Percentiles rank a stretch among this genome's conserved stretches.
These are phyloP conservation scores for Choreutis nemorana DNA, from an alignment of 2,888 invertebrate genomes.

Conservation along the genomic window DNA sequence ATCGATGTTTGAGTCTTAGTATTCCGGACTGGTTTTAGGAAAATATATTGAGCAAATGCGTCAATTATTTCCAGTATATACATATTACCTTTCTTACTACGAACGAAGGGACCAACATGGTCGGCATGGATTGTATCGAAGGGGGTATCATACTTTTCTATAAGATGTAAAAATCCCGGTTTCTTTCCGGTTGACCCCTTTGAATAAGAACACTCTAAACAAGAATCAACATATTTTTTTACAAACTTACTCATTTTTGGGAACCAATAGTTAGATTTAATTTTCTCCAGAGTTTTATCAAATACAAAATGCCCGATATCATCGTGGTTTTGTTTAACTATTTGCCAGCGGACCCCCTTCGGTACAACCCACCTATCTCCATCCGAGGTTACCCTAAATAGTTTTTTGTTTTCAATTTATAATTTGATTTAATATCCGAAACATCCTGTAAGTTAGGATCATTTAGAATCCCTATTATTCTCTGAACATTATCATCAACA, in stretches of 20 bases:
- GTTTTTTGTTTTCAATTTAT: constrained; percentile 5
- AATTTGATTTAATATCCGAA: constrained; percentile 9
- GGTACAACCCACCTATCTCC: constrained; percentile 10
- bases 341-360: constrained; percentile 10
- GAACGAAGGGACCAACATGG: constrained; percentile 12
- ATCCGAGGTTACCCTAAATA: constrained; percentile 6
- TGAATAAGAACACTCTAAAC: constrained; percentile 4
- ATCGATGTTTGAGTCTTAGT: constrained; percentile 8
- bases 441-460: constrained; percentile 6
- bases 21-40: constrained; percentile 8
- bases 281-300: constrained; percentile 5
- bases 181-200: constrained; percentile 5
- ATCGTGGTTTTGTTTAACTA: constrained; percentile 10
- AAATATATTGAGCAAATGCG: constrained; percentile 8
- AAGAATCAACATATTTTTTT: constrained; percentile 4
- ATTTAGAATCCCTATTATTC: constrained; percentile 9
- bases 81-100: constrained; percentile 6
- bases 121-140: constrained; percentile 12
- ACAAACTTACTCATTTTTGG: constrained; percentile 4
- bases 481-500: constrained; percentile 10
- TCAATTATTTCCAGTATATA: constrained; percentile 9
- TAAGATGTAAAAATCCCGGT: constrained; percentile 10
- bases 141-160: constrained; percentile 11
- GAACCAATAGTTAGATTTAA: constrained; percentile 5
- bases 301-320: constrained; percentile 11